phyloP scores from a whole-genome alignment of 1,140 invertebrate species.

The Calephelis virginiensis region DNA sequence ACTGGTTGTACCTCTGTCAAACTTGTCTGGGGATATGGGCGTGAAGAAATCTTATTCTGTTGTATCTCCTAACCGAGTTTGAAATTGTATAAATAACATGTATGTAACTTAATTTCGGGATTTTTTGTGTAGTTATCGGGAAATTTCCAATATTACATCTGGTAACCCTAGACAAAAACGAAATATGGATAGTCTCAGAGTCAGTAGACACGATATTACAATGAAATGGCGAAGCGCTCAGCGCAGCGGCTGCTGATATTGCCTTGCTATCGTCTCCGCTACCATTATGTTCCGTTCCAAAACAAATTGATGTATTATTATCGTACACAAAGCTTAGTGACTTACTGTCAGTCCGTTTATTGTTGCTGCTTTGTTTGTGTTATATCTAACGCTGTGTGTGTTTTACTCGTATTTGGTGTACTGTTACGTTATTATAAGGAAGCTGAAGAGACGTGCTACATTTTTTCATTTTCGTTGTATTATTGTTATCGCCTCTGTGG shows the following conservation, averaged over 20 bases:
- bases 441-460: neutral
- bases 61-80: too few species aligned
- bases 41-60: too few species aligned
- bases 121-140: too few species aligned
- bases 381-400: too few species aligned
- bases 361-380: too few species aligned
- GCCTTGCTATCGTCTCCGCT: constrained; percentile 44
- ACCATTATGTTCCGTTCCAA: constrained; percentile 39
- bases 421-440: too few species aligned
- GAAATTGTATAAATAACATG: too few species aligned
- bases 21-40: too few species aligned
- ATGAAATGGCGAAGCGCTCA: constrained; percentile 49
- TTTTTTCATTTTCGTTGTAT: neutral
- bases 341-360: neutral
- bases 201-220: constrained; percentile 64
- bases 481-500: too few species aligned
- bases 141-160: too few species aligned
- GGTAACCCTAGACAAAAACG: constrained; percentile 4
- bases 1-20: too few species aligned
- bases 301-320: constrained; percentile 43
- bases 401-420: neutral
- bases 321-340: constrained; percentile 27
- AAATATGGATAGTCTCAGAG: constrained; percentile 52
- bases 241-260: constrained; percentile 39
- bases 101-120: too few species aligned